Evolutionary conservation across 1,140 invertebrate species (phyloP).

Genomic region (Meloidogyne chitwoodi): DNA sequence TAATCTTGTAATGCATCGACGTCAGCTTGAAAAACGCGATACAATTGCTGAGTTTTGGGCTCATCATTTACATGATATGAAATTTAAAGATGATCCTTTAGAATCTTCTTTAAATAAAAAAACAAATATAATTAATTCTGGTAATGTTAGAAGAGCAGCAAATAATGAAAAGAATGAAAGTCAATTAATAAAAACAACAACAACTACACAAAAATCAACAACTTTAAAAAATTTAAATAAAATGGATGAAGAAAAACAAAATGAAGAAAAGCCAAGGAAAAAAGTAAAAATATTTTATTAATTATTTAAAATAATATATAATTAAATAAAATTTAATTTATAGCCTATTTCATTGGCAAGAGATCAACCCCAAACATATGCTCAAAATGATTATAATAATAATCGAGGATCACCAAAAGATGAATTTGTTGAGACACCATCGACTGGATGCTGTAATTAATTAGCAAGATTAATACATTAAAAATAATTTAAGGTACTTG

Average conservation of each 20-base stretch:
- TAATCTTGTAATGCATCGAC: conserved; percentile 28
- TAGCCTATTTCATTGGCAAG: background rate
- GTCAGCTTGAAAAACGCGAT: conserved; percentile 44
- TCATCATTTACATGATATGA: conserved; percentile 44
- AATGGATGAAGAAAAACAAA: background rate
- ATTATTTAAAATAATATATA: background rate
- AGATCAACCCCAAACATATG: conserved; percentile 10
- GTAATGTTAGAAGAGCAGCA: background rate
- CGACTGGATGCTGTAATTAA: conserved; percentile 43
- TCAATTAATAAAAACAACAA: background rate
- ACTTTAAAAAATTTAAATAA: background rate
- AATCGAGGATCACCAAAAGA: conserved; percentile 23
- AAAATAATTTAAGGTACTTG: conserved; percentile 28
- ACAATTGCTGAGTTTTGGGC: conserved; percentile 50
- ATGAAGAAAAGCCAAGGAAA: background rate
- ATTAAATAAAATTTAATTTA: background rate
- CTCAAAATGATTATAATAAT: background rate
- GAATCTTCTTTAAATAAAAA: conserved; percentile 6
- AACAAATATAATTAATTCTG: conserved; percentile 2
- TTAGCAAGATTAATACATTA: background rate
- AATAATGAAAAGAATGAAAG: background rate
- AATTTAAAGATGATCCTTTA: conserved; percentile 46
- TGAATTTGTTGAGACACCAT: conserved; percentile 51
- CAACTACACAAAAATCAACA: background rate
- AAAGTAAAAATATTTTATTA: background rate